Base-by-base conservation (phyloP, 53 echinoderm and acorn worm genomes). In the Holothuria scabra region DNA sequence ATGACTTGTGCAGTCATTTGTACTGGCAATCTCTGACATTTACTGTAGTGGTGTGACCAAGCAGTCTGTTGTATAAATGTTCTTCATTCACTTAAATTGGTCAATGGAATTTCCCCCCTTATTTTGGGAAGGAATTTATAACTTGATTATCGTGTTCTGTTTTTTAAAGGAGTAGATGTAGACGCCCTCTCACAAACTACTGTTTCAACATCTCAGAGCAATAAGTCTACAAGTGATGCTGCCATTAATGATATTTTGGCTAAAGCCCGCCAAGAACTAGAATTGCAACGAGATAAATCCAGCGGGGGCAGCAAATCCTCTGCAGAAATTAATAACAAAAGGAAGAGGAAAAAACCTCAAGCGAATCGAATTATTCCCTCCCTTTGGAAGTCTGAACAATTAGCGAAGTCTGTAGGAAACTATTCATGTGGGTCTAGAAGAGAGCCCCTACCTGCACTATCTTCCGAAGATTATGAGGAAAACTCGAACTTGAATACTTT, bases 161-260 rank as follows among this genome's bases (percentile, higher is more conserved):
- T 21, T 11, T 24, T 33, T 37, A 9, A 60, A 81, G 81, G 81
- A 18, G 81, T 81, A 1, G 81, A 81, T 58, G 81, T 81, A 1
- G 81, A 81, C 63, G 81, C 81, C 23, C 61, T 81, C 26, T 34
- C 81, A 37, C 81, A 81, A 46, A 44, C 37, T 24, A 22, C 41
- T 19, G 23, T 46, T 24, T 81, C 81, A 21, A 60, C 35, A 3
- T 34, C 65, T 26, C 87, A 83, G 24, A 69, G 84, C 13, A 57
- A 63, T 18, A 93, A 90, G 72, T 83, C 91, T 9, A 95, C 89
- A 16, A 93, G 94, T 28, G 99, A 99, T 31, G 99, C 92, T 70
- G 97, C 94, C 22, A 91, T 99, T 52, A 94, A 92, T 81, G 89
- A 99, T 74, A 99, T 99, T 79, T 89, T 99, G 12, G 94, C 94